Evolutionary conservation across 2,888 invertebrate species (phyloP), one percentile per base, ranked within the genome.

Genomic region (Pantelozetes paolii): DNA sequence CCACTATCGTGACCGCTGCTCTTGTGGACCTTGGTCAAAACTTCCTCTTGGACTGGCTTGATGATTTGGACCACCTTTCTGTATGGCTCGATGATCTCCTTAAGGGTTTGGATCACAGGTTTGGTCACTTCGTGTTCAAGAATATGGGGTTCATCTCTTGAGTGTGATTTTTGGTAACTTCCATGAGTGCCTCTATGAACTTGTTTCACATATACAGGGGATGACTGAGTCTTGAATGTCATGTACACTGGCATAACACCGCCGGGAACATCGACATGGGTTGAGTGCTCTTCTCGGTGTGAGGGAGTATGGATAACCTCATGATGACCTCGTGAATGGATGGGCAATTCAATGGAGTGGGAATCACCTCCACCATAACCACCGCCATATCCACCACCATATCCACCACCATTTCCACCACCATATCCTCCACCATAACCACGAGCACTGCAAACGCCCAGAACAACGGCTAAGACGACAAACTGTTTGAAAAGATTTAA

Each of bases 121-220:
- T 15, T 30, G 59, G 9, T 1, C 3, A 59, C 59, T 59, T 59
- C 59, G 32, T 59, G 59, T 1, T 23, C 23, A 20, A 54, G 2
- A 23, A 3, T 11, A n/a, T 54, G 54, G 18, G 54, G 54, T 26
- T 54, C 54, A 13, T 54, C 54, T 11, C 23, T n/a, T n/a, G 50
- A 50, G 5, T 50, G 9, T n/a, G 50, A n/a, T 8, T 13, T 5
- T n/a, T 50, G 18, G 20, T n/a, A 13, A 13, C 50, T 13, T 50
- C 50, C 50, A 9, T 50, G 8, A 13, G 18, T n/a, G 8, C 18
- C 18, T 50, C 18, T 30, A 30, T 72, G 72, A 5, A 67, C 62
- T 15, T 71, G 70, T 40, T 67, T n/a, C 6, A 72, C 64, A 18
- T 72, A 36, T 11, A 72, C 72, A 20, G 72, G 72, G 26, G 54